Evolutionary conservation across 2,113 vertebrate species (phyloP).

Genomic region (Odontophorus gujanensis): DNA sequence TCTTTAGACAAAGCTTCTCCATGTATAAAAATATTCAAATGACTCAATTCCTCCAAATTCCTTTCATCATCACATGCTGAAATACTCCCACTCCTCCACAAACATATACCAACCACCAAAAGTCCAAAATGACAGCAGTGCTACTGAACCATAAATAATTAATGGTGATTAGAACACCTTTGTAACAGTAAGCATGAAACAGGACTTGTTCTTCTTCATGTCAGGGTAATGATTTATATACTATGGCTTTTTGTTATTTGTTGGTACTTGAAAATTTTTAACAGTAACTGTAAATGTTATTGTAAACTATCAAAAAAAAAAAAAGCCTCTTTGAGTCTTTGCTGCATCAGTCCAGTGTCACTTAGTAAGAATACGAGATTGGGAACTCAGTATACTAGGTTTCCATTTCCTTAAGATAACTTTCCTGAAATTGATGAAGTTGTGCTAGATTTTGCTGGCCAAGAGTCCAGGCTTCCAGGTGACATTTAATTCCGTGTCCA

Average conservation of each 20-base stretch:
- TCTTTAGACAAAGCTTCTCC: neutral
- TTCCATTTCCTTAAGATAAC: neutral
- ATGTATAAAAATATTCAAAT: constrained; percentile 32
- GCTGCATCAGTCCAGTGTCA: neutral
- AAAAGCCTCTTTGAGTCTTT: neutral
- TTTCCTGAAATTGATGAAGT: neutral
- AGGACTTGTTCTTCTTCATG: neutral
- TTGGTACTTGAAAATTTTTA: neutral
- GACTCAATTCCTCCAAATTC: constrained; percentile 43
- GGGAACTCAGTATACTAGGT: neutral
- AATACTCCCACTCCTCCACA: constrained; percentile 55
- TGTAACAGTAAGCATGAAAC: neutral
- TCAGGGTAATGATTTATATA: neutral
- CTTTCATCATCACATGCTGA: constrained; percentile 56
- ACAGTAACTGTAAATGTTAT: neutral
- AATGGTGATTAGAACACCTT: neutral
- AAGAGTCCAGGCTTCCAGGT: neutral
- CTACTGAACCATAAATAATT: constrained; percentile 36
- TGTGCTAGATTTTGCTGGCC: neutral
- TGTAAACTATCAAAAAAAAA: neutral
- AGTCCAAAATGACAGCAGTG: constrained; percentile 24
- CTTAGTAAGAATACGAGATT: neutral
- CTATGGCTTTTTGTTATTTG: neutral
- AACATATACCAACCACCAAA: constrained; percentile 21
- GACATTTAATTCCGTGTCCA: neutral